Base-by-base conservation (phyloP, 2,888 invertebrate genomes). In the Pachliopta kotzebuea region DNA sequence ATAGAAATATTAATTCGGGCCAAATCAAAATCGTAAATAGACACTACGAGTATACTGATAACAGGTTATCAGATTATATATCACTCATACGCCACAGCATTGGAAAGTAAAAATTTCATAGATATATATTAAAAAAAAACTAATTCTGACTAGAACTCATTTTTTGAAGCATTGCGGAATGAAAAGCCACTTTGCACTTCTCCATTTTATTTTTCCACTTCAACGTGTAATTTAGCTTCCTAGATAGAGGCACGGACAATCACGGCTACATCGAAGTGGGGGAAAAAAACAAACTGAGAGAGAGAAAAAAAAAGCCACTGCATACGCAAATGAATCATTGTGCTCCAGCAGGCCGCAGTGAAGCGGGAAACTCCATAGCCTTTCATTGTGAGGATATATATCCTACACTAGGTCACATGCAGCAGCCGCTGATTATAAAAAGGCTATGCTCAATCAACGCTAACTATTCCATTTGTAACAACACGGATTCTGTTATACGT, bases 321-420 rank as follows among this genome's bases (percentile, higher is more conserved):
- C 57, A 45, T 24, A 65, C 60, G 60, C 64, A 64, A 64, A 60
- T 65, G 64, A 56, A 65, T 65, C 64, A 65, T 60, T 65, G 56
- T 64, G 60, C 60, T 60, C 55, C 21, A 63, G 42, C 52, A 56
- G 55, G 60, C 55, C 64, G 56, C 64, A 65, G 23, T 64, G 56
- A 24, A 52, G 64, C 56, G 50, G 59, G 56, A 20, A 37, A 37
- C 42, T 58, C 26, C 24, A 37, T 37, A 26, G 42, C 58, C 63
- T 60, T 59, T 49, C 37, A 60, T 64, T 64, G 63, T 64, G 37
- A 57, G n/a, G 21, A 56, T 42, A 37, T 31, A 8, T 63, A 58
- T 26, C 57, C 56, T 54, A 29, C 57, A 60, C 60, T 60, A 53
- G 56, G 55, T 60, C 60, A 60, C 54, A 58, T 62, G 24, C 60